A percentile compares a stretch with the other conserved stretches of the same genome.
These are phyloP conservation scores for Phorcus lineatus DNA, from an alignment of 2,888 invertebrate species.

Conservation along the genomic window DNA sequence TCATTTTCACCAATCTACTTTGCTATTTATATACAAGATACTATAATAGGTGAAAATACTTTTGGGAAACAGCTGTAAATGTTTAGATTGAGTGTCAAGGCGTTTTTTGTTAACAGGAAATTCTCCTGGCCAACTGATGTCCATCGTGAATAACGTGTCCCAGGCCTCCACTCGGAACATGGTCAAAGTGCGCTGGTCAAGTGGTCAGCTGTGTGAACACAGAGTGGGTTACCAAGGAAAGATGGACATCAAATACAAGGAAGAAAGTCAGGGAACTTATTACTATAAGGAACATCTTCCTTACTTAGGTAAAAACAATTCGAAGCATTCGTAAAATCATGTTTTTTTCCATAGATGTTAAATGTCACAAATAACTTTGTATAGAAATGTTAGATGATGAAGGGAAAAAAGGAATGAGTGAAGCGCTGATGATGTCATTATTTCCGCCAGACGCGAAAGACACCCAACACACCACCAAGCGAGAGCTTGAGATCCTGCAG, in stretches of 20 bases:
- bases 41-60: too few species aligned
- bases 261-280: neutral
- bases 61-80: too few species aligned
- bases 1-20: too few species aligned
- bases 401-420: too few species aligned
- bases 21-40: too few species aligned
- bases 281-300: conserved; percentile 13
- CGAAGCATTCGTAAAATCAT: neutral
- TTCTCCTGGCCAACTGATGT: neutral
- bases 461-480: neutral
- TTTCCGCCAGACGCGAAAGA: neutral
- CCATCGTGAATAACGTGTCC: neutral
- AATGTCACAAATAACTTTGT: too few species aligned
- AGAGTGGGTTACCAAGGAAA: neutral
- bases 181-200: conserved; percentile 7
- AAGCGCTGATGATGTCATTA: too few species aligned
- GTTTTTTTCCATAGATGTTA: too few species aligned
- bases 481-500: neutral
- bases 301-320: neutral
- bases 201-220: neutral
- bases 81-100: too few species aligned
- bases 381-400: too few species aligned
- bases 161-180: neutral
- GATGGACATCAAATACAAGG: neutral
- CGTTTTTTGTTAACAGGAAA: neutral